phyloP scores from a whole-genome alignment of 2,113 vertebrate genomes.

The Pygoscelis antarcticus region DNA sequence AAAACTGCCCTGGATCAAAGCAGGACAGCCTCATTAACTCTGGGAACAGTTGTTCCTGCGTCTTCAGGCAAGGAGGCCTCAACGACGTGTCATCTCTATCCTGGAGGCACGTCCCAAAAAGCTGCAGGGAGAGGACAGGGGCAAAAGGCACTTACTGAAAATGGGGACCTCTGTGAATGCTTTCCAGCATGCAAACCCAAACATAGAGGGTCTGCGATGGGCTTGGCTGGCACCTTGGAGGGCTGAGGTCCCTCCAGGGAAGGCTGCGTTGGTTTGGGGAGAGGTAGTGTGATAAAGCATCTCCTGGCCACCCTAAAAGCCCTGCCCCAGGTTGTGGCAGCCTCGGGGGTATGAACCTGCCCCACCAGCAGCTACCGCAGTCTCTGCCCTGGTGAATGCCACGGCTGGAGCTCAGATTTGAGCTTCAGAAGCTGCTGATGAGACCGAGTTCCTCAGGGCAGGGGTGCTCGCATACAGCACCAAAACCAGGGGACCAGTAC shows the following conservation, averaged over 20 bases:
- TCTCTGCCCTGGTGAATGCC: not conserved
- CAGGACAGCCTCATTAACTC: not conserved
- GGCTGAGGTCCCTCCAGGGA: not conserved
- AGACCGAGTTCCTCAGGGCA: no score
- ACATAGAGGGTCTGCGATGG: not conserved
- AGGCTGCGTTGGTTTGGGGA: not conserved
- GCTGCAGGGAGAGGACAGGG: not conserved
- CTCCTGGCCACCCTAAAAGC: not conserved
- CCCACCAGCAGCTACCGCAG: not conserved
- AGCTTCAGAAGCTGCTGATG: not conserved
- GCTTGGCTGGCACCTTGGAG: not conserved
- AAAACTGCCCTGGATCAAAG: constrained; percentile 13
- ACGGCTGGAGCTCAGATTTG: fast-evolving
- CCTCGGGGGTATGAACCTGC: not conserved
- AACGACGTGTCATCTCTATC: fast-evolving
- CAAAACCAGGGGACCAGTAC: no score
- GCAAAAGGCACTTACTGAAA: not conserved
- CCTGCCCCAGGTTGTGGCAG: not conserved
- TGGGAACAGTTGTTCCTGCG: not conserved
- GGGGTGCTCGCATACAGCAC: not conserved
- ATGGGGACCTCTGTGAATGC: not conserved
- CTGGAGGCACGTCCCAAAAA: not conserved
- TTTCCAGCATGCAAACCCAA: not conserved
- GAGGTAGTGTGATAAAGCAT: not conserved
- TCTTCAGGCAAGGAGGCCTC: not conserved